Base-by-base conservation (phyloP, 2,888 invertebrate species). In the Dryobota labecula region DNA sequence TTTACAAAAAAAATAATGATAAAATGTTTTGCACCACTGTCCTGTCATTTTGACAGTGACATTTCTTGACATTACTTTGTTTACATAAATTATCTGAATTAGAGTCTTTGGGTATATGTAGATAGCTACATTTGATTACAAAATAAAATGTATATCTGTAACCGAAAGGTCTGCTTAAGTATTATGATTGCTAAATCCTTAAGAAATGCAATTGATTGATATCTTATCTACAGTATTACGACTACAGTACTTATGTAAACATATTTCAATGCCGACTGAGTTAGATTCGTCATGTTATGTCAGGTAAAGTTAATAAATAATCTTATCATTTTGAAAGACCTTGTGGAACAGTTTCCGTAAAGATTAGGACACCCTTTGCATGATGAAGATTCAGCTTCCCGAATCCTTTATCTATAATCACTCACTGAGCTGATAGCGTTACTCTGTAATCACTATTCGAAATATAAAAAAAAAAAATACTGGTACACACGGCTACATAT, bases 281-380 rank as follows among this genome's bases (percentile, higher is more conserved):
- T 2, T 30, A 8, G 9, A 20, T 45, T 20, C 45, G 1, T 24
- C 27, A 18, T 47, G 27, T 27, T 45, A 33, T 27, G 27, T n/a
- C 45, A 24, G n/a, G 43, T 24, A 15, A 30, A 33, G 47, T 62
- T n/a, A 62, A 20, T 24, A 30, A 30, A 15, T 47, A 24, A 78
- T 78, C 75, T 71, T 18, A 75, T 78, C 58, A 36, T 51, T 51
- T 47, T 70, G 30, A 27, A 62, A 56, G 36, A 43, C 58, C 72
- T 71, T 71, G n/a, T 0, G 3, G 11, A 30, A 18, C 41, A 18
- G 30, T 49, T 76, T 78, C 79, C 79, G 73, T 3, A 41, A 53
- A 30, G 57, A 63, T 71, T 33, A 36, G 13, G 9, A 0, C n/a
- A 8, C 13, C 13, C 8, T 41, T 78, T 36, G 13, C 3, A 30